Conservation (phyloP, 2,888 invertebrate species). For the Synergus itoensis region DNA sequence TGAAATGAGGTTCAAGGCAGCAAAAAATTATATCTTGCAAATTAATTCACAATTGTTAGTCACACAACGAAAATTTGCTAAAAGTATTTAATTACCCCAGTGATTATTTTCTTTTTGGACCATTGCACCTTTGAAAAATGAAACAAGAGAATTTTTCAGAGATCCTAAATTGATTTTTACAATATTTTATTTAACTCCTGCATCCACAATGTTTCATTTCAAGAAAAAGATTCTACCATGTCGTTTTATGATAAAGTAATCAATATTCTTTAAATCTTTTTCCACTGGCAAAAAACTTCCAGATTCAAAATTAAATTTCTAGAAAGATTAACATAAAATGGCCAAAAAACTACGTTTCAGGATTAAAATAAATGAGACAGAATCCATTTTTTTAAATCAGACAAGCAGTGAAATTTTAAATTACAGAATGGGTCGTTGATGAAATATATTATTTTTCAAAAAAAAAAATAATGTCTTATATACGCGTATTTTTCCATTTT, state of each 20-base stretch:
- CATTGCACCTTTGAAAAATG: constrained; percentile 64
- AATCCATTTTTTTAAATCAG: neutral
- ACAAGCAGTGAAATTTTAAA: neutral
- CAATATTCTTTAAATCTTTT: neutral
- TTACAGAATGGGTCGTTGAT: no score
- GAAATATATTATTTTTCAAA: no score
- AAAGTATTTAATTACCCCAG: constrained; percentile 69
- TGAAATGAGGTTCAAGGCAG: constrained; percentile 42
- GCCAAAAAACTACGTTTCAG: neutral
- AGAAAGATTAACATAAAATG: neutral
- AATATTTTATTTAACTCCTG: neutral
- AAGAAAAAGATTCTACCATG: neutral
- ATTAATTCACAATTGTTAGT: constrained; percentile 25
- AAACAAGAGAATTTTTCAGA: constrained; percentile 39
- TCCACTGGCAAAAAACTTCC: neutral
- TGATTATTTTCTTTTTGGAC: constrained; percentile 60
- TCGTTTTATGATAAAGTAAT: neutral
- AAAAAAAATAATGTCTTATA: no score
- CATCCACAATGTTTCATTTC: constrained; percentile 16
- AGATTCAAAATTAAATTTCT: neutral
- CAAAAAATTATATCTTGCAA: constrained; percentile 21
- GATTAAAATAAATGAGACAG: neutral
- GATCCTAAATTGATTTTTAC: neutral
- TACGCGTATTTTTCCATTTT: no score
- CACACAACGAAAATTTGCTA: constrained; percentile 14